Percentiles rank a stretch among this genome's conserved stretches.
Evolutionary conservation across 2,797 vertebrate genomes (phyloP).

Genomic region (Peromyscus melanophrys): DNA sequence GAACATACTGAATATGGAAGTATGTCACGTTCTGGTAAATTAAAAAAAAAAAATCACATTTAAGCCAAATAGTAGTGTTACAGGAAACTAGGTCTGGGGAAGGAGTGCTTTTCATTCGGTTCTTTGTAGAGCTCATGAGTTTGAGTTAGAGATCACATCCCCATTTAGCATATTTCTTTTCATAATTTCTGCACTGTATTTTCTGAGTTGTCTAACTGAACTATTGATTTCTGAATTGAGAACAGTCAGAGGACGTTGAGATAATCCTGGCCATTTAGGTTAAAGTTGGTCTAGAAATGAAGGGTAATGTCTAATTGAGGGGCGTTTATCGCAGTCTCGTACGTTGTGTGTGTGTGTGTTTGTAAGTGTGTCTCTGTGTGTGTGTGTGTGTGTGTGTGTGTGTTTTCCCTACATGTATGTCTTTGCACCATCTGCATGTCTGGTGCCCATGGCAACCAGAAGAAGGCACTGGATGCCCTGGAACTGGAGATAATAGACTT

Average conservation of each 20-base stretch:
- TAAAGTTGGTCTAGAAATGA: background rate
- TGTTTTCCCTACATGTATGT: background rate
- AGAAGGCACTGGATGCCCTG: background rate
- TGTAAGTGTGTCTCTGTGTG: background rate
- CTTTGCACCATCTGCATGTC: background rate
- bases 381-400: background rate
- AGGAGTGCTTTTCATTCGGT: background rate
- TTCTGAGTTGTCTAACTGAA: background rate
- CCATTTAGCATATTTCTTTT: background rate
- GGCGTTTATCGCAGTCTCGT: background rate
- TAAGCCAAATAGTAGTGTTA: background rate
- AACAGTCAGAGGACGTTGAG: background rate
- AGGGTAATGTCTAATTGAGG: background rate
- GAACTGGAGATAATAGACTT: background rate
- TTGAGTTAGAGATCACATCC: background rate
- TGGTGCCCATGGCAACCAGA: background rate
- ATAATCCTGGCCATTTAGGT: constrained; percentile 58
- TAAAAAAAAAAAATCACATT: background rate
- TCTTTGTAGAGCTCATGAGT: background rate
- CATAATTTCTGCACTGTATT: constrained; percentile 25
- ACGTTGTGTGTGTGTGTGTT: background rate
- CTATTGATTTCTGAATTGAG: background rate
- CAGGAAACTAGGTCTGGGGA: background rate
- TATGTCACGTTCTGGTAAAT: background rate
- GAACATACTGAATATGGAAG: background rate